phyloP scores from a whole-genome alignment of 2,888 invertebrate species.

The Seira sanloemensis region DNA sequence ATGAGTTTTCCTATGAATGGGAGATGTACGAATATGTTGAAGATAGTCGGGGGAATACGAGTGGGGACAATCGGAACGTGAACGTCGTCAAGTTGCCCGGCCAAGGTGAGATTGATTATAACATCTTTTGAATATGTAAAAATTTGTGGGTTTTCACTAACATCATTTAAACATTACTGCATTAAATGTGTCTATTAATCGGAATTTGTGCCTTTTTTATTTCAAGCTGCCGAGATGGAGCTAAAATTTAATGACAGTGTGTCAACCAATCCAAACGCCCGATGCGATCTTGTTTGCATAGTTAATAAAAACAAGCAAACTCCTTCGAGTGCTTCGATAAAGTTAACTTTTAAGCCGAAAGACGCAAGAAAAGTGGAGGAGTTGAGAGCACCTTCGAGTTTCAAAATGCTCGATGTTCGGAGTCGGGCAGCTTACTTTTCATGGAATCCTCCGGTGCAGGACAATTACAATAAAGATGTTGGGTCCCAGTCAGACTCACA shows the following conservation, averaged over 20 bases:
- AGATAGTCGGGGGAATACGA: conserved; percentile 34
- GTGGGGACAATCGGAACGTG: not conserved
- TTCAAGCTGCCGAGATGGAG: conserved; percentile 53
- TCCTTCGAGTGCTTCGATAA: conserved; percentile 38
- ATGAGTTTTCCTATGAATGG: conserved; percentile 51
- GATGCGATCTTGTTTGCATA: conserved; percentile 44
- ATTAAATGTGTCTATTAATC: not conserved
- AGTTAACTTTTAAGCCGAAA: conserved; percentile 41
- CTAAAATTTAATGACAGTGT: conserved; percentile 51
- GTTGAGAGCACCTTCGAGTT: conserved; percentile 32
- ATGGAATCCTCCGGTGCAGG: conserved; percentile 31
- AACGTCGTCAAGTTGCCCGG: conserved; percentile 47
- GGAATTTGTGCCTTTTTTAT: not conserved
- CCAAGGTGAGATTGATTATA: conserved; percentile 27
- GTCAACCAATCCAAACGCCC: conserved; percentile 25
- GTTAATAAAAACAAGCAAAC: conserved; percentile 22
- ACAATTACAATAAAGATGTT: not conserved
- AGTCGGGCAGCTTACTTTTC: conserved; percentile 48
- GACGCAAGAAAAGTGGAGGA: conserved; percentile 4
- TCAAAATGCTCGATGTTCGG: conserved; percentile 48
- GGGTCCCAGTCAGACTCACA: not conserved
- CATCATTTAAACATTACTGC: not conserved
- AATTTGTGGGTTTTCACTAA: not conserved
- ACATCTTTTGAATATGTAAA: not conserved
- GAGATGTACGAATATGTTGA: conserved; percentile 51